Evolutionary conservation across 2,797 vertebrate species (phyloP), one percentile per base, ranked within the genome.

Genomic region (Triplophysa yarkandensis): DNA sequence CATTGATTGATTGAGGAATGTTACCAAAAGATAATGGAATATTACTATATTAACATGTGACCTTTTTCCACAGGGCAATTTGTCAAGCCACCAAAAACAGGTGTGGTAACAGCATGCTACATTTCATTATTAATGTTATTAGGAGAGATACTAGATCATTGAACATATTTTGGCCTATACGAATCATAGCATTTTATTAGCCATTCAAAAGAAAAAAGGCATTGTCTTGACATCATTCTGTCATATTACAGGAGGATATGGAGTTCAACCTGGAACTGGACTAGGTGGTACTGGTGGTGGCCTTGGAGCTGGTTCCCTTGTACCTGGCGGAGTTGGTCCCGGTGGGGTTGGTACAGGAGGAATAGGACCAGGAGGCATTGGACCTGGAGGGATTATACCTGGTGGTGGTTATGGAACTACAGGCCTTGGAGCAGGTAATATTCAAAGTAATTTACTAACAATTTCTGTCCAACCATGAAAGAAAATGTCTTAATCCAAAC

Each of bases 11-110:
- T 6, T 39, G 14, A 7, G 11, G 17, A 14, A 55, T 4, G 6
- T 55, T 60, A 41, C 14, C 23, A n/a, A 28, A 17, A 6, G 23
- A 34, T 11, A 27, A 66, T 3, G 0, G 28, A 39, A 6, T 43
- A 3, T 10, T 55, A 30, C 27, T 44, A 32, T 19, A 55, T 17
- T 43, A 44, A 21, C 7, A 27, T 44, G 14, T 39, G 0, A 39
- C 58, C 16, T 61, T 75, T 13, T 72, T 65, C n/a, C 64, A 52
- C 72, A 88, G 87, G 85, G 67, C 80, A 54, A 72, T 68, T 44
- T 58, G 68, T 83, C 62, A 88, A 89, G 61, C 84, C 88, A 68
- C 79, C 84, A 16, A 89, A 90, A 88, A 83, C 86, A 80, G 87
- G 90, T 90, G 80, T 36, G 61, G 23, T 68, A 50, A 60, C 4